These are phyloP conservation scores for Alfaro cultratus DNA, from an alignment of 2,797 vertebrate genomes.

Conservation along the genomic window DNA sequence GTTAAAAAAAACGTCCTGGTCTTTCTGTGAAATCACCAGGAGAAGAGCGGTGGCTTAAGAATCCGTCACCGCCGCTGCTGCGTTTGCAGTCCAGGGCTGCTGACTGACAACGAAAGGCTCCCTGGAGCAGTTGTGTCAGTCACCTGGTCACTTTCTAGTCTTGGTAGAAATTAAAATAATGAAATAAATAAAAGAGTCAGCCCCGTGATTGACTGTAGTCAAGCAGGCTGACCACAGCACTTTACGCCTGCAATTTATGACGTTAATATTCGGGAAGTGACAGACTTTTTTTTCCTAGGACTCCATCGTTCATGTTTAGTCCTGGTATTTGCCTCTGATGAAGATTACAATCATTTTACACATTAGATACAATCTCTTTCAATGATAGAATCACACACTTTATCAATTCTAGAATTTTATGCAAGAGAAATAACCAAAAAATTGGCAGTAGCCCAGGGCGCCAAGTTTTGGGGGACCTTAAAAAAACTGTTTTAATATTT, in stretches of 20 bases:
- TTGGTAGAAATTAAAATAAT: slow-evolving; percentile 10
- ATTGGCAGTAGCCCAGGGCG: background rate
- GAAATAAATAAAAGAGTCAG: slow-evolving; percentile 9
- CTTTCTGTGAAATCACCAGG: background rate
- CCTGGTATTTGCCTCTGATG: background rate
- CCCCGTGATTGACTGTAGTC: slow-evolving; percentile 16
- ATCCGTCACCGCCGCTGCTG: slow-evolving; percentile 43
- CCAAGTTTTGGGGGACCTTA: background rate
- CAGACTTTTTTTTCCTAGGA: slow-evolving; percentile 18
- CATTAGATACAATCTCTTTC: background rate
- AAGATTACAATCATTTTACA: background rate
- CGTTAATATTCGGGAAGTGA: background rate
- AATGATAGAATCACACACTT: background rate
- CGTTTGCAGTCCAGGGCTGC: slow-evolving; percentile 32
- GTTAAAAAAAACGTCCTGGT: background rate
- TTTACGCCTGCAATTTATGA: slow-evolving; percentile 18
- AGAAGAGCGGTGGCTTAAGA: background rate
- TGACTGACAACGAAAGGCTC: slow-evolving; percentile 43
- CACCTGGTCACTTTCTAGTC: slow-evolving; percentile 42
- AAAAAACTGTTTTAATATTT: too few relatives aligned
- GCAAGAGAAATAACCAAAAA: background rate
- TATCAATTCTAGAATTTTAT: background rate
- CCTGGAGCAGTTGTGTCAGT: slow-evolving; percentile 41
- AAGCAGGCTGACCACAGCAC: slow-evolving; percentile 5
- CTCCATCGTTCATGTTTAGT: slow-evolving; percentile 12